phyloP scores from a whole-genome alignment of 2,888 invertebrate genomes.

The Leptopilina syphax region DNA sequence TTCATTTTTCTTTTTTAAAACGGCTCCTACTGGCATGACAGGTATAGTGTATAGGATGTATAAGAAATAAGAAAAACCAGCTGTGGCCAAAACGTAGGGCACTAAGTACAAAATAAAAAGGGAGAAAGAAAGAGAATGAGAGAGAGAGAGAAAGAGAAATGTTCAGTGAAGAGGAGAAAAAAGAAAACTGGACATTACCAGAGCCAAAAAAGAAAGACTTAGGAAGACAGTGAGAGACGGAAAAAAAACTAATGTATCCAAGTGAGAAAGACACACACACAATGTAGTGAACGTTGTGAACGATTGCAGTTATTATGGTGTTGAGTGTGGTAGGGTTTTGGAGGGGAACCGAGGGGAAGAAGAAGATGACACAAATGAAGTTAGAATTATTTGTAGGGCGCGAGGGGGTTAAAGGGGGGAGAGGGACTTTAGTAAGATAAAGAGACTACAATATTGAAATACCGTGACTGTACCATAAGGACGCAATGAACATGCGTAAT shows the following conservation, averaged over 20 bases:
- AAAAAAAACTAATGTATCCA: not conserved
- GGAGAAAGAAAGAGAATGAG: not conserved
- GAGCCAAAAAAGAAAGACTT: conserved; percentile 18
- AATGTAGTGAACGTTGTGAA: not conserved
- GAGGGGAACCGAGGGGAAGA: not conserved
- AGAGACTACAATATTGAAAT: not conserved
- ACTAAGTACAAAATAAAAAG: conserved; percentile 36
- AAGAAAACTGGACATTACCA: not conserved
- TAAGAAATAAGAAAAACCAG: conserved; percentile 15
- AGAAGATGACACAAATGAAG: not conserved
- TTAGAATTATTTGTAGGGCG: not conserved
- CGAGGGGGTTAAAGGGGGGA: not conserved
- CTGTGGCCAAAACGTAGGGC: conserved; percentile 19
- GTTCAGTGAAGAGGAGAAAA: not conserved
- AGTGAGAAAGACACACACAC: conserved; percentile 9
- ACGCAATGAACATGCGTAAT: conserved; percentile 35
- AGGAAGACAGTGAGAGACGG: not conserved
- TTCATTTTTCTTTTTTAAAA: conserved; percentile 10
- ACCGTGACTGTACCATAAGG: conserved; percentile 7
- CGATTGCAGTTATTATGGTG: not conserved
- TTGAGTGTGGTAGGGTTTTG: not conserved
- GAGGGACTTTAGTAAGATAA: not conserved
- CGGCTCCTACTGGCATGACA: not conserved
- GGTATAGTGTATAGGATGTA: not conserved
- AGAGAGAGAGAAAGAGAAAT: not conserved